phyloP scores from a whole-genome alignment of 2,113 vertebrate species.

The Lepidothrix coronata region DNA sequence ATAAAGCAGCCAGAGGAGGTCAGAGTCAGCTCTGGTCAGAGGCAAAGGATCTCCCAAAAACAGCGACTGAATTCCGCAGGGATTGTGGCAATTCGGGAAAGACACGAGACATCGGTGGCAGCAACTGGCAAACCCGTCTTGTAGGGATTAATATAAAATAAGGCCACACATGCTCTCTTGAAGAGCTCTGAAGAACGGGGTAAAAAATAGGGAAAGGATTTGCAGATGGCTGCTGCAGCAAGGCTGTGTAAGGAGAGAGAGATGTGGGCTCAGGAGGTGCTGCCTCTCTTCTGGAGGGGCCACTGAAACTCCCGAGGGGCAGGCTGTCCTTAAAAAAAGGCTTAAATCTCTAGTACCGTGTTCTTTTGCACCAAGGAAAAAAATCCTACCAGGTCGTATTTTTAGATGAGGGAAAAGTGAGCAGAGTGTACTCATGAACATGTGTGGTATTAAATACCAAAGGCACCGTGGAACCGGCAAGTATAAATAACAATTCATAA shows the following conservation, averaged over 20 bases:
- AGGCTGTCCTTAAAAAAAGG: neutral
- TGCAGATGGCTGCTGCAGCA: neutral
- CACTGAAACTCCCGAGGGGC: neutral
- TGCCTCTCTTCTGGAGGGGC: neutral
- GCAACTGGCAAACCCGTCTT: neutral
- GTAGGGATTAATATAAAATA: neutral
- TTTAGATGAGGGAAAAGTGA: neutral
- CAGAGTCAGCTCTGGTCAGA: neutral
- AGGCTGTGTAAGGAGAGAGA: neutral
- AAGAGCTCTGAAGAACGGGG: neutral
- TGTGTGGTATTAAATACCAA: neutral
- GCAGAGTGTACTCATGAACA: neutral
- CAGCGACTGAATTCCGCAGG: neutral
- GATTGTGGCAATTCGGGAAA: neutral
- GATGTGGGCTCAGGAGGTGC: neutral
- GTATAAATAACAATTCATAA: constrained; percentile 46
- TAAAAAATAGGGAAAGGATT: neutral
- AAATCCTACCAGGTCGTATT: neutral
- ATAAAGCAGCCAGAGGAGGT: neutral
- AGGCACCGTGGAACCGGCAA: neutral
- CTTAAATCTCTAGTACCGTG: neutral
- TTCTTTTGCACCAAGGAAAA: neutral
- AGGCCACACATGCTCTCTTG: neutral
- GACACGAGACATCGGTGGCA: neutral
- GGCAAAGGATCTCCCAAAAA: neutral